Evolutionary conservation across 92 coral and sea anemone species (phyloP), one percentile per base, ranked within the genome.

Genomic region (Actinostola sp.): DNA sequence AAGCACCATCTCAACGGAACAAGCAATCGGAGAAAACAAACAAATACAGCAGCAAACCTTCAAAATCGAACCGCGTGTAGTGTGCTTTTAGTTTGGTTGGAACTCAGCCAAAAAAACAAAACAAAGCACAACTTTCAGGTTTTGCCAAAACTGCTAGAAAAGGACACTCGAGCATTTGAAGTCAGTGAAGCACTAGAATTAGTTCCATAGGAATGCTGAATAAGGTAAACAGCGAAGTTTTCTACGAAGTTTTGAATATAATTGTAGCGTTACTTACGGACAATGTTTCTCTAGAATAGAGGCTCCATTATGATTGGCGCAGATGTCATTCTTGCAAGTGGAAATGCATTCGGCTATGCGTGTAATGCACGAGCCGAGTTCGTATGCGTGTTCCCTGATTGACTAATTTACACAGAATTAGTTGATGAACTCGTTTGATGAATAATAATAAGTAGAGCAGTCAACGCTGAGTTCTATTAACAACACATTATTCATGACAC

Each of bases 141-240:
- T 20, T 25, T 16, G 1, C 25, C 6, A 1, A 16, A 53, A 20
- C 59, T n/a, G 25, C 59, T 53, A 1, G 4, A 36, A 36, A 36
- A 36, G 11, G 42, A 20, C 3, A 53, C 25, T 13, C 17, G 2
- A 19, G 59, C 3, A 53, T 53, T 53, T 16, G 54, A 53, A 53
- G 27, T 53, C 24, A 1, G 26, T 20, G 1, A 20, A 6, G 39
- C 3, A 8, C 42, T 48, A 56, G 50, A 73, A 57, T 84, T 84
- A 73, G 89, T 61, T 63, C 66, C 85, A 16, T 63, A 84, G 89
- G 89, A 78, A 84, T 84, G 84, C 71, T 63, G 0, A 62, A 50
- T 36, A 30, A 32, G 52, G 63, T 67, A 67, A 67, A 67, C 44
- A 67, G 64, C 39, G 2, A 27, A 58, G 12, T 26, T 25, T 45